Conservation (phyloP, 53 echinoderm and acorn worm species). For the Stichopus horrens region DNA sequence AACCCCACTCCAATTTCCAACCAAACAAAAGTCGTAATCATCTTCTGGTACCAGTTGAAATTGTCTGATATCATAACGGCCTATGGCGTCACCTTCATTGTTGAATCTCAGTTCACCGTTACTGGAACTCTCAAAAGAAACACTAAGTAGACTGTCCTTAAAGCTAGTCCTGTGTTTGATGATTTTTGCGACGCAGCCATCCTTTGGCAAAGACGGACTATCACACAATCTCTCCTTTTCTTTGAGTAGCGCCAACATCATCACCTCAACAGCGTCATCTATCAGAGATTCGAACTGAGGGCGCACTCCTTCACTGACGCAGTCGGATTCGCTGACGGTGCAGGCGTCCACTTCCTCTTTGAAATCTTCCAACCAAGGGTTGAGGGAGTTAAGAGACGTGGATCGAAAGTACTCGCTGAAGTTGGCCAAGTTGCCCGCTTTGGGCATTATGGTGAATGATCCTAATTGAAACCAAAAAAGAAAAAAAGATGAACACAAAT, state of each 20-base stretch:
- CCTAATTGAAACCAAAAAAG: conserved; percentile 54
- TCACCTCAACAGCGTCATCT: conserved; percentile 79
- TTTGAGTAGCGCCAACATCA: conserved; percentile 64
- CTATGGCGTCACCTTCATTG: conserved; percentile 65
- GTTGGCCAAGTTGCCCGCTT: conserved; percentile 44
- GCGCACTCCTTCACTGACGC: neutral
- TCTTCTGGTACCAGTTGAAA: conserved; percentile 49
- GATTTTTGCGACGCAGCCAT: neutral
- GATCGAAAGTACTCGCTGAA: conserved; percentile 75
- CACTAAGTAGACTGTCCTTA: conserved; percentile 49
- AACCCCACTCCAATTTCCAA: conserved; percentile 54
- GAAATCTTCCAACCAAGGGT: conserved; percentile 83
- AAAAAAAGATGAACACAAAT: neutral
- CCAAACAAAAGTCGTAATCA: conserved; percentile 31
- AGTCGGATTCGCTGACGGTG: neutral
- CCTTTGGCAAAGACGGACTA: too few species aligned
- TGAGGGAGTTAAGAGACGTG: conserved; percentile 42
- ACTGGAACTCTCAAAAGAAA: conserved; percentile 61
- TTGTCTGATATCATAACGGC: conserved; percentile 72
- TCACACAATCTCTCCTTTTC: conserved; percentile 58
- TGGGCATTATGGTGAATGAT: conserved; percentile 71
- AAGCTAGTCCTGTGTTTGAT: conserved; percentile 14
- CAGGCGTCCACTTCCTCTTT: conserved; percentile 48
- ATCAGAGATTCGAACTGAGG: conserved; percentile 43
- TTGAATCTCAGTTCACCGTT: conserved; percentile 75